These are phyloP conservation scores for Muscicapa comitata DNA, from an alignment of 2,797 vertebrate species.

Conservation along the genomic window DNA sequence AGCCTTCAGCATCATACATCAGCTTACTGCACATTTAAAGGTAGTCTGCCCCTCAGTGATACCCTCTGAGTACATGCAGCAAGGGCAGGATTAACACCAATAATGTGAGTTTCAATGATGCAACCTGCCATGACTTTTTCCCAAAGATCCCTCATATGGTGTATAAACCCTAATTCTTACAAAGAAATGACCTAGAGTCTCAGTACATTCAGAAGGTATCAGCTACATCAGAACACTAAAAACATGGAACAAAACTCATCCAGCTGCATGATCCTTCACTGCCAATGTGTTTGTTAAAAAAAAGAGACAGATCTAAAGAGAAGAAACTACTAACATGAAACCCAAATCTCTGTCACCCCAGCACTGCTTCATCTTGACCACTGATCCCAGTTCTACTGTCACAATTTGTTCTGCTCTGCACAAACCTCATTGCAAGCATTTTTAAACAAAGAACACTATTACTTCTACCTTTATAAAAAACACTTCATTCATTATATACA, in stretches of 20 bases:
- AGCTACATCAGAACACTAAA: neutral
- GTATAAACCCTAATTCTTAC: rapidly evolving
- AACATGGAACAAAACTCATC: neutral
- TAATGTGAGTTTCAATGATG: neutral
- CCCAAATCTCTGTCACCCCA: neutral
- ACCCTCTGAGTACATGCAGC: rapidly evolving
- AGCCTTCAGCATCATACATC: neutral
- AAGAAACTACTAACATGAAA: neutral
- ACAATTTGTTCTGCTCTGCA: neutral
- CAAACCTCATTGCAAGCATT: rapidly evolving
- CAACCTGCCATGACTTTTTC: neutral
- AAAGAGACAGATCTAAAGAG: neutral
- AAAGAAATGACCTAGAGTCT: neutral
- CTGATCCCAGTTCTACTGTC: neutral
- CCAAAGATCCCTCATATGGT: neutral
- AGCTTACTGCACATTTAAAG: neutral
- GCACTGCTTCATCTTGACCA: neutral
- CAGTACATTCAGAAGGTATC: neutral
- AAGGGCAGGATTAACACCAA: neutral
- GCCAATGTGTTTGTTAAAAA: neutral
- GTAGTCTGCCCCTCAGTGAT: neutral
- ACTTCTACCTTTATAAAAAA: neutral
- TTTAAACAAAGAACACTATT: neutral
- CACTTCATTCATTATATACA: neutral
- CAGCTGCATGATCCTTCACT: neutral